These are phyloP conservation scores for Lepus oiostolus DNA, from an alignment of 2,797 vertebrate genomes.

Conservation along the genomic window DNA sequence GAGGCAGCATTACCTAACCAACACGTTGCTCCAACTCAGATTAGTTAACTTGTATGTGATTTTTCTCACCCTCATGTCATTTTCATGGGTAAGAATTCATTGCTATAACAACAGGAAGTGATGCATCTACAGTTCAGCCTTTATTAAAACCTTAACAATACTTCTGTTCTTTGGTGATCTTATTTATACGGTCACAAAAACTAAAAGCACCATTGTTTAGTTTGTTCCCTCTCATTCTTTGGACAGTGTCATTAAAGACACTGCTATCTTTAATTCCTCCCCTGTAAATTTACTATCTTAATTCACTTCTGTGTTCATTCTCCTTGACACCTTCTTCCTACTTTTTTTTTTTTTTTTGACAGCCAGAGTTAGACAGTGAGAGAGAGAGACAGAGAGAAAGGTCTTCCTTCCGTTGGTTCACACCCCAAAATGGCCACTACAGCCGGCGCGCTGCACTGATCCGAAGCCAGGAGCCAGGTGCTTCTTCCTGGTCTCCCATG, in stretches of 20 bases:
- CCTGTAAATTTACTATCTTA: not conserved
- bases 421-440: too few species aligned
- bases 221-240: not conserved
- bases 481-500: too few species aligned
- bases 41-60: not conserved
- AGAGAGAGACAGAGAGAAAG: too few species aligned
- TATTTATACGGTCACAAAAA: not conserved
- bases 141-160: not conserved
- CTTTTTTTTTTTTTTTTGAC: not conserved
- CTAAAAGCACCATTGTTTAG: not conserved
- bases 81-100: not conserved
- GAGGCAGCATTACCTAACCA: not conserved
- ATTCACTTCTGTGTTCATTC: not conserved
- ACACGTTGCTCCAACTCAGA: not conserved
- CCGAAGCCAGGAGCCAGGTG: too few species aligned
- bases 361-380: too few species aligned
- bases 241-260: not conserved
- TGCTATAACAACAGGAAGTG: not conserved
- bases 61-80: not conserved
- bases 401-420: too few species aligned
- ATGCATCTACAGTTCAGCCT: not conserved
- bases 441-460: fast-evolving
- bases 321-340: not conserved
- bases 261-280: not conserved
- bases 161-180: not conserved